These are phyloP conservation scores for Drosophila paranaensis DNA, from an alignment of 2,888 invertebrate species.

Conservation along the genomic window DNA sequence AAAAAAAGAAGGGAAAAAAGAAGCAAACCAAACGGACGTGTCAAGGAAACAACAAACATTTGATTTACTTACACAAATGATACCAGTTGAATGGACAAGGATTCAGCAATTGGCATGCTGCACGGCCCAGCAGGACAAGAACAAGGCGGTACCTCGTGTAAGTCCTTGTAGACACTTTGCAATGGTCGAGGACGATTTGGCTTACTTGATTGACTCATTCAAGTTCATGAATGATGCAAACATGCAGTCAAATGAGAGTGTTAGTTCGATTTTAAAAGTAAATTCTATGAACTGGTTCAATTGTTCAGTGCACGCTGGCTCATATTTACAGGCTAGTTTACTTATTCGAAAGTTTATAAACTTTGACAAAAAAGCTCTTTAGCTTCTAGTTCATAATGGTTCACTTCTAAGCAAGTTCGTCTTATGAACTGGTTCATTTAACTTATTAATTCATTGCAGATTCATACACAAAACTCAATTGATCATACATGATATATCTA, in stretches of 20 bases:
- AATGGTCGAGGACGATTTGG: not conserved
- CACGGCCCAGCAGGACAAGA: too few relatives aligned
- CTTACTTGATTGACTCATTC: not conserved
- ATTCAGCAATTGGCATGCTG: not conserved
- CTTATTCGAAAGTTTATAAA: too few relatives aligned
- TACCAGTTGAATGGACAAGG: constrained; percentile 33
- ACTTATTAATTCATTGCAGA: too few relatives aligned
- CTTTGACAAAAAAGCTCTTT: too few relatives aligned
- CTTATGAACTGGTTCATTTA: not conserved
- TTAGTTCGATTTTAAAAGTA: not conserved
- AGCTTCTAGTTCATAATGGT: not conserved
- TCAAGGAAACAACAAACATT: constrained; percentile 26
- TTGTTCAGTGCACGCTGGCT: too few relatives aligned
- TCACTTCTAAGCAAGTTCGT: not conserved
- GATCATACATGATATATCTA: not conserved
- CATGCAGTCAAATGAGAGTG: not conserved
- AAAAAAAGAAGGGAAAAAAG: too few relatives aligned
- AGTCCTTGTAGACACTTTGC: not conserved
- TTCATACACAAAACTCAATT: not conserved
- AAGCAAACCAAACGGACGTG: constrained; percentile 6
- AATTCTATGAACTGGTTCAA: not conserved
- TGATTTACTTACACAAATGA: constrained; percentile 29
- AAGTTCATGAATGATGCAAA: not conserved
- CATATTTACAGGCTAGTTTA: too few relatives aligned
- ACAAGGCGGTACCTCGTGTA: not conserved